Percentiles rank a stretch among this genome's conserved stretches.
phyloP scores from a whole-genome alignment of 2,797 vertebrate genomes.

The Pseudomugil gertrudae region DNA sequence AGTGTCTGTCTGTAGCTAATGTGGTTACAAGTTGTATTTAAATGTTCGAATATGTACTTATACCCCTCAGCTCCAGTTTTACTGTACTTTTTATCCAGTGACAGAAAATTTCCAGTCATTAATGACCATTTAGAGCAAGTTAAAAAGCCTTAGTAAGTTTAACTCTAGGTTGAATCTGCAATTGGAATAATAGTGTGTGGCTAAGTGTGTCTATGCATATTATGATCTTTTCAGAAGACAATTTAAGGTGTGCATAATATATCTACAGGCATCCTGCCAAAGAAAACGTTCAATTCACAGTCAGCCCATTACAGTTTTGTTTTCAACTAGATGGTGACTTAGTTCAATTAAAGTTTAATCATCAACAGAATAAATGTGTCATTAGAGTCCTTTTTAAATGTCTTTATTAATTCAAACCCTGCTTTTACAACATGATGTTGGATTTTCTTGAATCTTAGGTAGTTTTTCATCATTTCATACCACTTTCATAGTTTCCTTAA shows the following conservation, averaged over 20 bases:
- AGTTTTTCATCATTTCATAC: constrained; percentile 42
- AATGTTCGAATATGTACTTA: too few species aligned
- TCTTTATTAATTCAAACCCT: background rate
- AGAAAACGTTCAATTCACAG: too few species aligned
- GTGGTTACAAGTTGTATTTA: too few species aligned
- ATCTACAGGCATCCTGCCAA: too few species aligned
- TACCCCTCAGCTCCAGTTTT: background rate
- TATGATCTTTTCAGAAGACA: too few species aligned
- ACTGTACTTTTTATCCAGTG: background rate
- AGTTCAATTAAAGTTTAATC: background rate
- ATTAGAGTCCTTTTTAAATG: background rate
- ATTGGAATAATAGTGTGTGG: too few species aligned
- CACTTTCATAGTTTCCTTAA: constrained; percentile 52
- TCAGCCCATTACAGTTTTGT: too few species aligned
- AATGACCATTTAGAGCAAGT: background rate
- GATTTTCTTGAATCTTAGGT: constrained; percentile 18
- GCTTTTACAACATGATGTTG: constrained; percentile 29
- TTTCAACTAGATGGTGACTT: background rate
- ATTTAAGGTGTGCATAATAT: too few species aligned
- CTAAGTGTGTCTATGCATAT: too few species aligned
- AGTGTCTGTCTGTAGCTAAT: too few species aligned
- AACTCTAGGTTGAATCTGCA: background rate
- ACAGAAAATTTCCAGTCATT: background rate
- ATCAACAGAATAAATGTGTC: background rate
- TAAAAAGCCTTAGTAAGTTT: background rate